phyloP scores from a whole-genome alignment of 2,888 invertebrate species.

The Saturnia pavonia region DNA sequence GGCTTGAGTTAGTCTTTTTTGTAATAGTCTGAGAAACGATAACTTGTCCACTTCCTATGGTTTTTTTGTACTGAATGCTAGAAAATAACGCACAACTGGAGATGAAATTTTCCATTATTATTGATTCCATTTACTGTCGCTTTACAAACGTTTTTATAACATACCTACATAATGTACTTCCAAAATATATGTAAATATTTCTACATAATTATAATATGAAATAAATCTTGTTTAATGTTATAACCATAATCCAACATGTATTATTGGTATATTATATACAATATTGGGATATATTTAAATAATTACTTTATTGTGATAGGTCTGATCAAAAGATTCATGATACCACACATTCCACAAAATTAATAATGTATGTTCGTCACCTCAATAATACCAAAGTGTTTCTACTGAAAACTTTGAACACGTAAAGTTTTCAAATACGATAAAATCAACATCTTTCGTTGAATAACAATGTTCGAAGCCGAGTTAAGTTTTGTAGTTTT shows the following conservation, averaged over 20 bases:
- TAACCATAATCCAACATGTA: conserved; percentile 43
- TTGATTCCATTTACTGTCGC: conserved; percentile 27
- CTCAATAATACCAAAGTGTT: neutral
- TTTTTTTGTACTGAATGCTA: conserved; percentile 31
- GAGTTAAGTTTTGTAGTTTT: neutral
- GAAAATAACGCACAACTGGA: conserved; percentile 53
- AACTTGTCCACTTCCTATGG: conserved; percentile 50
- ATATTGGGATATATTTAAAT: conserved; percentile 34
- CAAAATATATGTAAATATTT: conserved; percentile 49
- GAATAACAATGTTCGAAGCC: neutral
- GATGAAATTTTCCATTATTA: conserved; percentile 30
- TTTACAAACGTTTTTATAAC: conserved; percentile 32
- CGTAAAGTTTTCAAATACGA: neutral
- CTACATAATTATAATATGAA: conserved; percentile 38
- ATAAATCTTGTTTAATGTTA: conserved; percentile 41
- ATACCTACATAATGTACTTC: conserved; percentile 40
- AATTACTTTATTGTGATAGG: conserved; percentile 26
- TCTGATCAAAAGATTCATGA: conserved; percentile 24
- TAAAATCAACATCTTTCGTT: neutral
- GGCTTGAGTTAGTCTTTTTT: conserved; percentile 16
- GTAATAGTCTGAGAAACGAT: conserved; percentile 34
- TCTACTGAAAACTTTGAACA: neutral
- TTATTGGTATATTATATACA: conserved; percentile 35
- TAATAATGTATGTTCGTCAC: conserved; percentile 17
- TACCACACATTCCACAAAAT: conserved; percentile 37